Percentiles rank a stretch among this genome's conserved stretches.
Evolutionary conservation across 2,888 invertebrate genomes (phyloP).

Genomic region (Nasonia oneida): DNA sequence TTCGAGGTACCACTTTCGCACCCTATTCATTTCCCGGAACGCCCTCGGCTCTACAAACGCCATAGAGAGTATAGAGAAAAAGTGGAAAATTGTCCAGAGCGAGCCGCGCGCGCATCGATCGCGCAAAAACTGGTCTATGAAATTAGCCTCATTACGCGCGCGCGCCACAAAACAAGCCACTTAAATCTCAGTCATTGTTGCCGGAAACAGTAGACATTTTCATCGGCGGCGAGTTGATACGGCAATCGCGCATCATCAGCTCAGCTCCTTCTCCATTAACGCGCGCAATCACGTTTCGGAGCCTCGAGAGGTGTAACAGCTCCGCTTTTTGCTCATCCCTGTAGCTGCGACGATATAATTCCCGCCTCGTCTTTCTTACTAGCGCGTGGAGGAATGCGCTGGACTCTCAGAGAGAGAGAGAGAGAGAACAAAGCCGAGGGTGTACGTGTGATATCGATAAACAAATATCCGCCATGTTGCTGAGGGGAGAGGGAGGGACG

Average conservation of each 20-base stretch:
- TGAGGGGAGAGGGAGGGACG: background rate
- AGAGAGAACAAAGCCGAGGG: background rate
- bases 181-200: conserved; percentile 27
- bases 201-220: conserved; percentile 26
- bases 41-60: background rate
- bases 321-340: background rate
- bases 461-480: conserved; percentile 47
- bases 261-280: background rate
- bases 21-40: conserved; percentile 12
- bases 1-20: conserved; percentile 4
- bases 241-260: background rate
- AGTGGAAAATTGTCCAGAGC: background rate
- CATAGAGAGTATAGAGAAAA: background rate
- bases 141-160: conserved; percentile 15
- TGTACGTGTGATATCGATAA: conserved; percentile 28
- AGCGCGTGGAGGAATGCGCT: background rate
- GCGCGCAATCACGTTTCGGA: conserved; percentile 32
- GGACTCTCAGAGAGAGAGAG: too few relatives aligned
- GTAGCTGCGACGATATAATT: background rate
- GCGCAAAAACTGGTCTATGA: conserved; percentile 14
- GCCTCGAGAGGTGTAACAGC: conserved; percentile 23
- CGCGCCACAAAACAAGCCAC: background rate
- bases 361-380: background rate
- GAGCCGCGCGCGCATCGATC: background rate
- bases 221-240: background rate